A percentile compares a stretch with the other conserved stretches of the same genome.
These are phyloP conservation scores for Tauraco hartlaubi DNA, from an alignment of 2,797 vertebrate species.

Conservation along the genomic window DNA sequence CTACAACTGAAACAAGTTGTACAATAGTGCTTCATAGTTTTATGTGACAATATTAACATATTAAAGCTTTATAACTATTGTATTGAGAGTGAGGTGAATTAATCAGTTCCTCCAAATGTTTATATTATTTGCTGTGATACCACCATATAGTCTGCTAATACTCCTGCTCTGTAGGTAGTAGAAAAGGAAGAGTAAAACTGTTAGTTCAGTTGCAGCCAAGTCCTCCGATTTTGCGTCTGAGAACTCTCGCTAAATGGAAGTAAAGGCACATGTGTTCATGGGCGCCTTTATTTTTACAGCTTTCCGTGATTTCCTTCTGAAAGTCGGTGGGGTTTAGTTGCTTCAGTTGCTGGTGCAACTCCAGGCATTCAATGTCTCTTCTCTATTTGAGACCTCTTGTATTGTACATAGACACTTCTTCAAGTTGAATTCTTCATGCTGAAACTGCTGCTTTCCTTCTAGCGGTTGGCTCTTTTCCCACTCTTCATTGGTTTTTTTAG, in stretches of 20 bases:
- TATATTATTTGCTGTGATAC: not conserved
- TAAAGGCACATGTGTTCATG: not conserved
- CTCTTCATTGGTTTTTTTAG: not conserved
- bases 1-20: not conserved
- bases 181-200: not conserved
- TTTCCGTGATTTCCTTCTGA: not conserved
- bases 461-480: not conserved
- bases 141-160: not conserved
- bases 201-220: not conserved
- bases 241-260: not conserved
- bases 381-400: not conserved
- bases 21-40: not conserved
- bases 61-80: not conserved
- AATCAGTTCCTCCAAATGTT: not conserved
- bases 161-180: not conserved
- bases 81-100: not conserved
- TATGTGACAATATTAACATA: not conserved
- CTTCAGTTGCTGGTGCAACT: not conserved
- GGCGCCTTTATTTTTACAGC: not conserved
- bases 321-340: not conserved
- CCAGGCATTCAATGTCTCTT: not conserved
- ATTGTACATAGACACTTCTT: not conserved
- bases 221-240: not conserved
- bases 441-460: not conserved
- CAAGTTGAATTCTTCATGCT: not conserved